These are phyloP conservation scores for Spodoptera exigua DNA, from an alignment of 2,888 invertebrate genomes.

Conservation along the genomic window DNA sequence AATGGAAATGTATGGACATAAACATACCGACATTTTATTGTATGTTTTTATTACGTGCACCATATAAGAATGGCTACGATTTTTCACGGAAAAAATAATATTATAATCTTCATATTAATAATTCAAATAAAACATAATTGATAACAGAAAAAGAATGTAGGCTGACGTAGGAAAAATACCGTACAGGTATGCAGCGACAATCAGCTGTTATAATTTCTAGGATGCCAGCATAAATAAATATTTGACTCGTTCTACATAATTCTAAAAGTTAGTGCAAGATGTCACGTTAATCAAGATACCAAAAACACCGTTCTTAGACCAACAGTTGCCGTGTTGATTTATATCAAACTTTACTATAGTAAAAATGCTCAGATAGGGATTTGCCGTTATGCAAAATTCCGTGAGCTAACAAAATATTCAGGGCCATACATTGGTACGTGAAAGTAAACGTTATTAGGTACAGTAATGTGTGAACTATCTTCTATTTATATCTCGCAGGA, in stretches of 20 bases:
- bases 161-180: constrained; percentile 32
- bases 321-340: constrained; percentile 26
- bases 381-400: constrained; percentile 9
- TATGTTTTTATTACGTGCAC: too few relatives aligned
- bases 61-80: too few relatives aligned
- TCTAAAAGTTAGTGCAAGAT: constrained; percentile 3
- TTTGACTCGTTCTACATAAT: constrained; percentile 22
- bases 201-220: constrained; percentile 19
- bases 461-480: constrained; percentile 31
- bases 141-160: background rate
- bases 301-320: constrained; percentile 29
- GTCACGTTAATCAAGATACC: constrained; percentile 33
- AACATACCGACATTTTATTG: too few relatives aligned
- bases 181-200: background rate
- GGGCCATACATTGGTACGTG: background rate
- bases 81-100: background rate
- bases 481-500: constrained; percentile 40
- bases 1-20: too few relatives aligned
- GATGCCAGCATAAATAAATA: constrained; percentile 48
- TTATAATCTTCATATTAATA: constrained; percentile 1
- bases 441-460: constrained; percentile 11
- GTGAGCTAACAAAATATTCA: background rate
- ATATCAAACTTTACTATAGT: constrained; percentile 3
- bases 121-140: constrained; percentile 6
- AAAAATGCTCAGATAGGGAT: constrained; percentile 1